These are phyloP conservation scores for Paguma larvata DNA, from an alignment of 2,797 vertebrate genomes.

Conservation along the genomic window DNA sequence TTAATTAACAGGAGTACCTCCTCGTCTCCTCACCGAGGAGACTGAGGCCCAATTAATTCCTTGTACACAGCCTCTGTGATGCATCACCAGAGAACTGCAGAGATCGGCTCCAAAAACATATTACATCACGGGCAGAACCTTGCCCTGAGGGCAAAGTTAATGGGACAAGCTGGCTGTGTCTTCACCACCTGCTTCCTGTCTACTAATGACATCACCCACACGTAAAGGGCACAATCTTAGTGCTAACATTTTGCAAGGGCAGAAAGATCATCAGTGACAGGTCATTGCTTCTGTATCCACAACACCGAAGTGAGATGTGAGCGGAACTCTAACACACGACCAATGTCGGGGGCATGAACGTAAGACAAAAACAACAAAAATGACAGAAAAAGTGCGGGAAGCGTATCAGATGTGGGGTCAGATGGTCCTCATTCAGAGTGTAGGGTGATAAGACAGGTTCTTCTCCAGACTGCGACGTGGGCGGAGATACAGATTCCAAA, in stretches of 20 bases:
- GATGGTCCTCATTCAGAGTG: background rate
- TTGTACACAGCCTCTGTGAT: background rate
- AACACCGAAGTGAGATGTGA: background rate
- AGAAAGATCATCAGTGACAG: background rate
- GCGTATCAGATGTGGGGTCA: background rate
- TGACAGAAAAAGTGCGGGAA: background rate
- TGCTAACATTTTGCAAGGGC: background rate
- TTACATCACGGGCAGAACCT: background rate
- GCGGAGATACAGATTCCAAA: background rate
- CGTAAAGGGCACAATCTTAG: background rate
- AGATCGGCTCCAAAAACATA: background rate
- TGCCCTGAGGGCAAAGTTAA: background rate
- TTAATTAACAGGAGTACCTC: background rate
- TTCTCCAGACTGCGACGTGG: background rate
- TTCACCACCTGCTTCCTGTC: background rate
- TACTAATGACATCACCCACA: background rate
- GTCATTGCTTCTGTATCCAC: background rate
- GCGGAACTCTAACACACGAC: background rate
- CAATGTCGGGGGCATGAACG: background rate
- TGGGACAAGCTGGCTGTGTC: background rate
- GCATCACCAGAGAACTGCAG: background rate
- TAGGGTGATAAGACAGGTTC: background rate
- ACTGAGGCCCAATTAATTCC: background rate
- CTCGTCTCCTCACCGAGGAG: constrained; percentile 44
- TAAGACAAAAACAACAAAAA: background rate